Percentiles rank a stretch among this genome's conserved stretches.
Conservation (phyloP, 1,140 invertebrate genomes). For the Ephestia elutella region DNA sequence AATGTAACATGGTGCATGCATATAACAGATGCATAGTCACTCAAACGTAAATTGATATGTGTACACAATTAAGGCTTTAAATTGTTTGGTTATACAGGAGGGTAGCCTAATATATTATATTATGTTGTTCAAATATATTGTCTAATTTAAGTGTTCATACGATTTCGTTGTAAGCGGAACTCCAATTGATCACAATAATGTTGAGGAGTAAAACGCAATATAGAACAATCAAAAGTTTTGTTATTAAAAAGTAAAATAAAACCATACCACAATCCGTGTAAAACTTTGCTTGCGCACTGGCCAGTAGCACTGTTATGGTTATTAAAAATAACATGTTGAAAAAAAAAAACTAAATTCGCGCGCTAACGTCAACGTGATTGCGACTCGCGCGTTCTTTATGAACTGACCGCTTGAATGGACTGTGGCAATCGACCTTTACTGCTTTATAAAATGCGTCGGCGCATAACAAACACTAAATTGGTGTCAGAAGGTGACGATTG, state of each 20-base stretch:
- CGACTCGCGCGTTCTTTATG: conserved; percentile 49
- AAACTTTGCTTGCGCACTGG: conserved; percentile 56
- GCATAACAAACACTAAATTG: conserved; percentile 53
- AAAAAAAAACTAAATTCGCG: conserved; percentile 27
- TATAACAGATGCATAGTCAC: too few species aligned
- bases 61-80: too few species aligned
- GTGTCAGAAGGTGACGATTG: not conserved
- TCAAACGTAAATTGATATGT: too few species aligned
- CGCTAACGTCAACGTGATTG: conserved; percentile 53
- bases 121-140: not conserved
- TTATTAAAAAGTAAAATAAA: not conserved
- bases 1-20: too few species aligned
- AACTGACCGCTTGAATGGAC: conserved; percentile 41
- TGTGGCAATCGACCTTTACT: conserved; percentile 48
- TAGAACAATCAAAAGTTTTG: not conserved
- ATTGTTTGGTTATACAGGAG: too few species aligned
- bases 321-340: conserved; percentile 46
- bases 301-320: conserved; percentile 36
- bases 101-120: too few species aligned
- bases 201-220: conserved; percentile 11
- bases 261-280: conserved; percentile 56
- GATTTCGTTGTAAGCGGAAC: conserved; percentile 10
- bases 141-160: conserved; percentile 1
- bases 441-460: conserved; percentile 52
- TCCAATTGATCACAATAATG: conserved; percentile 9